Evolutionary conservation across 1,140 invertebrate genomes (phyloP), one percentile per base, ranked within the genome.

Genomic region (Microplitis demolitor): DNA sequence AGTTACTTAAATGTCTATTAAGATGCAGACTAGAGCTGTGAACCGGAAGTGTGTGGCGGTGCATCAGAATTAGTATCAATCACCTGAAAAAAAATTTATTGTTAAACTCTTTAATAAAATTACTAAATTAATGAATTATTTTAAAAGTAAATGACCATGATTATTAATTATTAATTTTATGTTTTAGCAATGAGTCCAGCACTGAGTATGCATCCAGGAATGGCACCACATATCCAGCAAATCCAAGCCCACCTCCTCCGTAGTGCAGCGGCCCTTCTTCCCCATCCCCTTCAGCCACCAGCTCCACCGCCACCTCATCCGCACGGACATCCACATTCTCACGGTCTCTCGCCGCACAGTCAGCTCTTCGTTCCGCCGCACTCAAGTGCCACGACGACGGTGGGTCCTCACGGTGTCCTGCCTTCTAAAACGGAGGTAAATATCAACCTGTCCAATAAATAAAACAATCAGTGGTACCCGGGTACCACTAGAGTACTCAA

Each of bases 221-320:
- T 91, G 85, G 88, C 90, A 54, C 90, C 92, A 8, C 93, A 92
- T 79, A 86, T 93, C 37, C 93, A 94, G 74, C 93, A 94, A 78
- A 83, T 95, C 3, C 93, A 95, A 79, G 92, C 92, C 13, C 93
- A 94, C 82, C 88, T 94, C 35, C 88, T 94, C 73, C 87, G 92
- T 51, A 89, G 84, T 71, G 87, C 87, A 16, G 89, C 89, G 11
- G 90, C 90, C 3, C 79, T 92, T 31, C 82, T 90, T 74, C 89
- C 90, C 4, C 86, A 87, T 45, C 82, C 83, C 4, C 82, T 90
- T 16, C 87, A 89, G 39, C 83, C 88, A 16, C 84, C 87, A 31
- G 87, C 88, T 39, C 87, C 87, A 4, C 85, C 87, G 4, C 85
- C 88, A 2, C 86, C 88, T 3, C 86, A 88, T 13, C 88, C 89